Evolutionary conservation across 1,140 invertebrate species (phyloP), one percentile per base, ranked within the genome.

Genomic region (Drosophila yakuba): DNA sequence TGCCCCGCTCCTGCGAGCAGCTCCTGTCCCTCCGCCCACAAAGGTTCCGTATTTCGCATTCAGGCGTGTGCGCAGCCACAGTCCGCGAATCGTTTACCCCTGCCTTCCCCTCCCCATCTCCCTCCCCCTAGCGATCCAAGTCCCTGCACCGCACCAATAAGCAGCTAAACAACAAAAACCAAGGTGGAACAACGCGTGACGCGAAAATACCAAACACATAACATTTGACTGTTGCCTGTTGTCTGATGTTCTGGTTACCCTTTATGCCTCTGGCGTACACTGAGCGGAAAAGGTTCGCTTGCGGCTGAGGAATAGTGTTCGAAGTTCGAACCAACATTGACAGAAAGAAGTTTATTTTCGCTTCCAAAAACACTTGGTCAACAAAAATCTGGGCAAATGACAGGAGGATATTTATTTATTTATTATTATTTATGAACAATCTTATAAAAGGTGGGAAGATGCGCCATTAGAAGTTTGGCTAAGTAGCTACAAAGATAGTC

Each of bases 21-120:
- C 23, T 28, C 23, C 36, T 7, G 6, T 1, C 25, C 50, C 50
- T 17, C 44, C 4, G 32, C 17, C 64, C 64, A 32, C 20, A 20
- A 17, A 36, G 43, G 59, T 66, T 60, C 52, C 43, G 44, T 38
- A 74, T 78, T 74, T 89, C 63, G 85, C 77, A 89, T 84, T 89
- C 84, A 89, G 84, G 84, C 84, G 84, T 89, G 84, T 89, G 84
- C 84, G 68, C 80, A 89, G 77, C 68, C 84, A 84, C 84, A 80
- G 66, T 77, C 56, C 72, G 32, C 64, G 68, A 58, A 58, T 72
- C 68, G 68, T 71, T 71, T 62, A 43, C 58, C 58, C 52, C 25
- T 43, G 3, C 17, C 43, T 12, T 1, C 43, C 8, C 32, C 28
- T 55, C 39, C 32, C 7, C n/a, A 28, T 59, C n/a, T 17, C 61